These are phyloP conservation scores for Philereme vetulata DNA, from an alignment of 2,888 invertebrate genomes.

Conservation along the genomic window DNA sequence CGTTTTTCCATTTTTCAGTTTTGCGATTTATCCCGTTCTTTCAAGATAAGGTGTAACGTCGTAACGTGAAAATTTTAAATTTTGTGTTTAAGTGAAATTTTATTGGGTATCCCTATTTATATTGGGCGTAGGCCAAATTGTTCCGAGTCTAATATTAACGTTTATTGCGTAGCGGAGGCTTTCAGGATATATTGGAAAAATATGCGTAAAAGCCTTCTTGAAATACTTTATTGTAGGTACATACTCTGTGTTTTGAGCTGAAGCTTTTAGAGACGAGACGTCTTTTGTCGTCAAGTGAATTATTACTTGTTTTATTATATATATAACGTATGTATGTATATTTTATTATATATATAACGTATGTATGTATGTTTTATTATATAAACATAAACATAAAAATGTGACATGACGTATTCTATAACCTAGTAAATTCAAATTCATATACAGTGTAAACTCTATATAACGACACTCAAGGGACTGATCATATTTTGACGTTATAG, in stretches of 20 bases:
- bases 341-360: too few relatives aligned
- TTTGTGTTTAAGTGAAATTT: conserved; percentile 82
- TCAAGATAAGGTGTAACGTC: conserved; percentile 41
- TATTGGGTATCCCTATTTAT: conserved; percentile 75
- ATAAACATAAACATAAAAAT: too few relatives aligned
- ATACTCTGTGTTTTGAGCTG: not conserved
- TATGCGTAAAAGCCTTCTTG: not conserved
- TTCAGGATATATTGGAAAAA: conserved; percentile 2
- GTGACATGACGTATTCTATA: too few relatives aligned
- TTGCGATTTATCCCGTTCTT: conserved; percentile 42
- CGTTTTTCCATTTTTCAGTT: conserved; percentile 17
- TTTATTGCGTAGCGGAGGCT: conserved; percentile 26
- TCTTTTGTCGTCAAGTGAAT: too few relatives aligned
- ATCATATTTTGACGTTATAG: too few relatives aligned
- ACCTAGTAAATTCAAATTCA: too few relatives aligned
- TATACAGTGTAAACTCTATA: too few relatives aligned
- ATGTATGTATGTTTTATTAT: too few relatives aligned
- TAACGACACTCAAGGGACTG: too few relatives aligned
- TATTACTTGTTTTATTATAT: too few relatives aligned
- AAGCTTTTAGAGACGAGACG: not conserved
- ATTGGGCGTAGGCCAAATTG: conserved; percentile 59
- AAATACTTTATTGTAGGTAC: not conserved
- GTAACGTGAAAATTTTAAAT: conserved; percentile 81
- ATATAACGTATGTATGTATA: too few relatives aligned
- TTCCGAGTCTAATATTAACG: conserved; percentile 43